Base-by-base conservation (phyloP, 2,113 vertebrate genomes). In the Lipotes vexillifer region DNA sequence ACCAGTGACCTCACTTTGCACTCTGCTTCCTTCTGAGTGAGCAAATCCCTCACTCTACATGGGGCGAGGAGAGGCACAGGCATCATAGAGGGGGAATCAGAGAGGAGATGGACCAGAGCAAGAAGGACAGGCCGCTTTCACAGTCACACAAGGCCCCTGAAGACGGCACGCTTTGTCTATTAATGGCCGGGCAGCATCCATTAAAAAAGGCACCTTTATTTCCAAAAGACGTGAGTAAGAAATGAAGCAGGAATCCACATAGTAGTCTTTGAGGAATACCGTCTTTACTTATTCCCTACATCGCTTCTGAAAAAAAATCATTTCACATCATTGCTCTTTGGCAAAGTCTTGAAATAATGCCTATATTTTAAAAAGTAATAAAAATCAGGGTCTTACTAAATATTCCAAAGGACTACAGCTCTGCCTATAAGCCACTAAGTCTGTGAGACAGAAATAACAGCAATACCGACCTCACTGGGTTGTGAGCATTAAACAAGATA, bases 11-110 rank as follows among this genome's bases (percentile, higher is more conserved):
- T 97, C 92, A 46, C 44, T 96, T 93, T 98, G 94, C 93, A 81
- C 82, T 92, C 95, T 96, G 81, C 88, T 97, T 98, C 96, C 97
- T 94, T 96, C 66, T 1, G 55, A 93, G 85, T 65, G 33, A 96
- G 33, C 25, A 72, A 95, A 91, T 6, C 46, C 29, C 36, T 71
- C 71, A 65, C n/a, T 71, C 61, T 5, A 1, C 8, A 12, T 63
- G 80, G 11, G n/a, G 8, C 38, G 18, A 41, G 52, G 23, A 85
- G 23, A 82, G 17, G 4, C 52, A 18, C 8, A 0, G 61, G 11
- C 38, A 18, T 36, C n/a, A 41, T 15, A 33, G 5, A 1, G 29
- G 8, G 8, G 36, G 7, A 75, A 44, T 61, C 65, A 18, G n/a
- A 59, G 20, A 63, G 88, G 17, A n/a, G 21, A 6, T 25, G 0